Evolutionary conservation across 92 coral and sea anemone genomes (phyloP).

Genomic region (Actinostola sp.): DNA sequence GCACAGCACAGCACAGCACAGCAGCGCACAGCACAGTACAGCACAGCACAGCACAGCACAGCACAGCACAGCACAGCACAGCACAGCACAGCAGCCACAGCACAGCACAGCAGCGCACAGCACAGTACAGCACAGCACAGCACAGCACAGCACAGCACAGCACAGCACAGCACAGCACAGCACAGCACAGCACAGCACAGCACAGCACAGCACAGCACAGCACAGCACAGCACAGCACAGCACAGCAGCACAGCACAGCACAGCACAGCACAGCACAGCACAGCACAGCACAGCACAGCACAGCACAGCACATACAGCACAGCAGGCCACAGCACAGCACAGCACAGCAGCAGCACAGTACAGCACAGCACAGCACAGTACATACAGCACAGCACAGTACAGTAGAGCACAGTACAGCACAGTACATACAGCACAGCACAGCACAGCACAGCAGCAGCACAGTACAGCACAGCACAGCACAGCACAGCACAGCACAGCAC

Average conservation of each 20-base stretch:
- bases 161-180: slow-evolving; percentile 41
- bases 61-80: slow-evolving; percentile 20
- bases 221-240: slow-evolving; percentile 32
- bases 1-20: slow-evolving; percentile 33
- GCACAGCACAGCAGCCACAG: slow-evolving; percentile 11
- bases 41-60: slow-evolving; percentile 13
- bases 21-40: too few relatives aligned
- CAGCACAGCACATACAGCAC: too few relatives aligned
- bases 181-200: slow-evolving; percentile 30
- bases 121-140: too few relatives aligned
- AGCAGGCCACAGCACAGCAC: too few relatives aligned
- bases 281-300: slow-evolving; percentile 19
- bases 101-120: too few relatives aligned
- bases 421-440: slow-evolving; percentile 35
- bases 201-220: slow-evolving; percentile 31
- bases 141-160: slow-evolving; percentile 33
- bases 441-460: slow-evolving; percentile 30
- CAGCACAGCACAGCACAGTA: too few relatives aligned
- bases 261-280: slow-evolving; percentile 20
- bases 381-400: too few relatives aligned
- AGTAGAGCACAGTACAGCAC: slow-evolving; percentile 26
- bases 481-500: slow-evolving; percentile 41
- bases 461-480: slow-evolving; percentile 29
- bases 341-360: slow-evolving; percentile 35
- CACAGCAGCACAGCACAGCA: too few relatives aligned